Evolutionary conservation across 2,797 vertebrate species (phyloP).

Genomic region (Scleropages formosus): DNA sequence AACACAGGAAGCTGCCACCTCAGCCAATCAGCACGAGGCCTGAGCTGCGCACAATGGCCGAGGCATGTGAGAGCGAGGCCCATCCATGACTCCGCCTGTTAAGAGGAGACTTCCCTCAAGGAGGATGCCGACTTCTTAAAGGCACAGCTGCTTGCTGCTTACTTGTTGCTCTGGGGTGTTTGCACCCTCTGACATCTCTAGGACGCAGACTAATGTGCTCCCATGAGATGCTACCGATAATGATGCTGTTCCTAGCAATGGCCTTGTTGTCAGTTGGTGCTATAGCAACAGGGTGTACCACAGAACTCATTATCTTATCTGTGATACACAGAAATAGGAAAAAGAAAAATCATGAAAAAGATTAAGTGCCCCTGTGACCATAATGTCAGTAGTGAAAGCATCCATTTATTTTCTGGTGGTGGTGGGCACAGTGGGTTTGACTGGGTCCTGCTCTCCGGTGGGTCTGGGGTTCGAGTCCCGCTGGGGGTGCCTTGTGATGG

Average conservation of each 20-base stretch:
- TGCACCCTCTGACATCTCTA: slow-evolving; percentile 18
- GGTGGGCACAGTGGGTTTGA: too few relatives aligned
- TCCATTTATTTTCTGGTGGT: too few relatives aligned
- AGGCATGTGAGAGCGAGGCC: slow-evolving; percentile 37
- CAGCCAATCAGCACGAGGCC: slow-evolving; percentile 62
- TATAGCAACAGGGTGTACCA: slow-evolving; percentile 20
- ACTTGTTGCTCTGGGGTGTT: slow-evolving; percentile 29
- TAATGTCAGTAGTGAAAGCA: too few relatives aligned
- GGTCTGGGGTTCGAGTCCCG: too few relatives aligned
- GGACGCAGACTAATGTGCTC: slow-evolving; percentile 25
- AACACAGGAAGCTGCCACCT: slow-evolving; percentile 70
- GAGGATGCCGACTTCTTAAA: slow-evolving; percentile 55
- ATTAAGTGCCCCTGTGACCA: too few relatives aligned
- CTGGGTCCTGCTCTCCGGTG: too few relatives aligned
- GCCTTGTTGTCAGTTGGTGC: neutral
- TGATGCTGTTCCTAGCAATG: slow-evolving; percentile 29
- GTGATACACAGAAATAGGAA: too few relatives aligned
- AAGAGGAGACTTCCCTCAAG: slow-evolving; percentile 32
- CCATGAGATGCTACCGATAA: slow-evolving; percentile 33
- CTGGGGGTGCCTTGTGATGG: too few relatives aligned
- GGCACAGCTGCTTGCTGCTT: slow-evolving; percentile 38
- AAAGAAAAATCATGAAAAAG: too few relatives aligned
- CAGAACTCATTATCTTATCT: neutral
- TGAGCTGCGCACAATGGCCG: slow-evolving; percentile 32
- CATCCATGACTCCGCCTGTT: slow-evolving; percentile 40